phyloP scores from a whole-genome alignment of 2,888 invertebrate genomes.

The Physocephala rufipes region DNA sequence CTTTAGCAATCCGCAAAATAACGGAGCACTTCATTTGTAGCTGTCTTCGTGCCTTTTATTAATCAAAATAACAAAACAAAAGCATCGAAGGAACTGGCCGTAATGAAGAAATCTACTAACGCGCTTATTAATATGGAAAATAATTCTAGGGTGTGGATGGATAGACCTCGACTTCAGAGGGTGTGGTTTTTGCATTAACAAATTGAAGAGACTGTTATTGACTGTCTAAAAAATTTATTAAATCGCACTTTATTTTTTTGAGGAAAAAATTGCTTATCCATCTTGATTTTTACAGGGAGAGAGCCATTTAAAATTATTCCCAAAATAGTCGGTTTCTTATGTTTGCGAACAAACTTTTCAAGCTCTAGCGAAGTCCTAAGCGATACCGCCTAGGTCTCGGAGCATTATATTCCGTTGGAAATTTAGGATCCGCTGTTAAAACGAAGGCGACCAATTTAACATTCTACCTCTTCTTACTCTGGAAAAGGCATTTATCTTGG shows the following conservation, averaged over 20 bases:
- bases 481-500: too few species aligned
- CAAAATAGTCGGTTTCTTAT: too few species aligned
- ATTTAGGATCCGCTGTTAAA: too few species aligned
- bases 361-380: too few species aligned
- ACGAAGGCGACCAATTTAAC: background rate
- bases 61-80: conserved; percentile 53
- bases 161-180: background rate
- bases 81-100: conserved; percentile 56
- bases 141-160: background rate
- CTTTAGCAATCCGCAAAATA: background rate
- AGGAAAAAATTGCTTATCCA: background rate
- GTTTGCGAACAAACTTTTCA: too few species aligned
- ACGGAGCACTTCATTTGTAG: background rate
- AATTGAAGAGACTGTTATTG: conserved; percentile 2
- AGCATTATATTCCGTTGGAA: too few species aligned
- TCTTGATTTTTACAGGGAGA: too few species aligned
- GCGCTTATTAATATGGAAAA: conserved; percentile 21
- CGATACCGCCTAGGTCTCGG: too few species aligned
- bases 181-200: conserved; percentile 24
- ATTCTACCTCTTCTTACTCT: too few species aligned
- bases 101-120: conserved; percentile 55
- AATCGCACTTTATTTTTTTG: background rate
- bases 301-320: too few species aligned
- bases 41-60: conserved; percentile 19
- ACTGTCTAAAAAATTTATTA: too few species aligned